phyloP scores from a whole-genome alignment of 2,113 vertebrate species.

The Stigmatopora argus region DNA sequence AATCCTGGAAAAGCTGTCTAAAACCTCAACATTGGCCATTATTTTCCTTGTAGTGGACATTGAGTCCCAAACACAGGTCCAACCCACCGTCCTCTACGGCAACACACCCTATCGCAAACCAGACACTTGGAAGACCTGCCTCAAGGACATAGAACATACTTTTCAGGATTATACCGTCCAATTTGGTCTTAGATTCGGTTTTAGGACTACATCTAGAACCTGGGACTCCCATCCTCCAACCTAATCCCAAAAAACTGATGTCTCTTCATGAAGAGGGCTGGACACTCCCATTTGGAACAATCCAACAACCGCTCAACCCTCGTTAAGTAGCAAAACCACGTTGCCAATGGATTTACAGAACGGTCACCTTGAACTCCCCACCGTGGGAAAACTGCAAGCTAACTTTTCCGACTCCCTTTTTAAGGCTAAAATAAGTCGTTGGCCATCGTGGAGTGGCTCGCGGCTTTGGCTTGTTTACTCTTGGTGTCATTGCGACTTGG shows the following conservation, averaged over 20 bases:
- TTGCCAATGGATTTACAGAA: neutral
- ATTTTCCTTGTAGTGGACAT: neutral
- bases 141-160: neutral
- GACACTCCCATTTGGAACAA: neutral
- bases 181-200: neutral
- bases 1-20: neutral
- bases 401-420: constrained; percentile 9
- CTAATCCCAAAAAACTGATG: neutral
- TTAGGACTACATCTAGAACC: neutral
- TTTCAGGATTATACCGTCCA: neutral
- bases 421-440: constrained; percentile 8
- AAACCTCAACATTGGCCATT: neutral
- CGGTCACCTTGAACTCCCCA: neutral
- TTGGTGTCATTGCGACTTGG: constrained; percentile 53
- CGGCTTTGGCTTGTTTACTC: constrained; percentile 48
- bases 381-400: neutral
- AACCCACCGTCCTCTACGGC: neutral
- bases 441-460: constrained; percentile 13
- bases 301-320: neutral
- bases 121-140: neutral
- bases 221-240: neutral
- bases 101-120: neutral
- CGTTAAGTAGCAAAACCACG: neutral
- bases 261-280: neutral
- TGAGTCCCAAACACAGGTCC: neutral